Base-by-base conservation (phyloP, 2,888 invertebrate genomes). In the Rhagonycha lutea region DNA sequence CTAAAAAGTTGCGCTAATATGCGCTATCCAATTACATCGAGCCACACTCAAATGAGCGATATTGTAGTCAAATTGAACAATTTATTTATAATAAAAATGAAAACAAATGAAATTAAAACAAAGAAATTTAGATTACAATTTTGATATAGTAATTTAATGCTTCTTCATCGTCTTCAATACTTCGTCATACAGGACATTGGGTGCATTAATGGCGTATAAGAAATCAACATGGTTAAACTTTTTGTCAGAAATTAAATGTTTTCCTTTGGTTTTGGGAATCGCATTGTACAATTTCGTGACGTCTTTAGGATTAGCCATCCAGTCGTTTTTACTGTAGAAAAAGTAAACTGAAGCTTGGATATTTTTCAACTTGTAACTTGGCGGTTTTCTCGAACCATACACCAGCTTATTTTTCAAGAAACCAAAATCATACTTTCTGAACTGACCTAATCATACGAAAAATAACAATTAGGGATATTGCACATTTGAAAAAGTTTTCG, bases 391-490 rank as follows among this genome's bases (percentile, higher is more conserved):
- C 14, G 81, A 80, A 18, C 83, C 83, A 76, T 88, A 88, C 0
- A 72, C 23, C 23, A 75, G 63, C 61, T 71, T 70, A 69, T 83
- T 83, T 9, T 75, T 75, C 28, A 81, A 79, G 4, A 78, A 8
- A 11, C 92, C 92, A 77, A 89, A 88, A 83, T 92, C 91, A 80
- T 90, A 92, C 77, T 92, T 90, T 14, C 90, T 88, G 85, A 92
- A 92, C 1, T 84, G 28, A 11, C 82, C 83, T 82, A 63, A 14
- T 76, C 78, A n/a, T 60, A 10, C 29, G 18, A 29, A 0, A 4
- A 28, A 10, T 18, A 1, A 32, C 62, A 68, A 5, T 23, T 28
- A 11, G 8, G 75, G 60, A 61, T 70, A 61, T 77, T 77, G 23
- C 32, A 78, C 23, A 69, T 29, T 1, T 73, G 71, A 18, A 79